Percentiles rank a stretch among this genome's conserved stretches.
Evolutionary conservation across 1,140 invertebrate genomes (phyloP).

Genomic region (Scaptomyza pallida): DNA sequence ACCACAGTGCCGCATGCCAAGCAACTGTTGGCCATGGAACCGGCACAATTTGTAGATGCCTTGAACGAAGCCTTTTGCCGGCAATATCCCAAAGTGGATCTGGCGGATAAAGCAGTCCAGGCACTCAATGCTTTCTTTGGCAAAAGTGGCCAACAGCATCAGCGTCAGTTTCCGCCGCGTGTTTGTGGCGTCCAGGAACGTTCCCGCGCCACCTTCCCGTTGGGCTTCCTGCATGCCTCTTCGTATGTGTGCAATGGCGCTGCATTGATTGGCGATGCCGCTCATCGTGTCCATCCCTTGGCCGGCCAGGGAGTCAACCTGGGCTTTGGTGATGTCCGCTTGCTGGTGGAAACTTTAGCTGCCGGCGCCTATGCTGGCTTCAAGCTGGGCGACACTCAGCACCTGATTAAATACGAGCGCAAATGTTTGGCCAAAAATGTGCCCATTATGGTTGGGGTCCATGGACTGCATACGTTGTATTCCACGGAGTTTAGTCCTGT

Average conservation of each 20-base stretch:
- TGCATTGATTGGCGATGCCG: constrained; percentile 96
- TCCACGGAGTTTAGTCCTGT: constrained; percentile 90
- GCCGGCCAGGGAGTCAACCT: constrained; percentile 99
- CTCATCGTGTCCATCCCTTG: constrained; percentile 97
- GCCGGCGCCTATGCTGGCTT: constrained; percentile 90
- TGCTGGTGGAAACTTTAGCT: constrained; percentile 89
- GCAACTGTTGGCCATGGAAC: constrained; percentile 87
- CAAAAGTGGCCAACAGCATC: constrained; percentile 45
- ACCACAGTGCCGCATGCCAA: constrained; percentile 91
- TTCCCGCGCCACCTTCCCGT: constrained; percentile 94
- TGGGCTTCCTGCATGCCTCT: constrained; percentile 95
- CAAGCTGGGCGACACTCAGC: constrained; percentile 88
- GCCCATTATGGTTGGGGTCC: constrained; percentile 93
- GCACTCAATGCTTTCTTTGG: constrained; percentile 72
- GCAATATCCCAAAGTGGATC: constrained; percentile 86
- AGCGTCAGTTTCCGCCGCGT: constrained; percentile 91
- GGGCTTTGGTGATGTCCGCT: constrained; percentile 95
- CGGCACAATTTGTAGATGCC: constrained; percentile 94
- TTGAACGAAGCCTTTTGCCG: constrained; percentile 94
- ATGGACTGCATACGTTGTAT: constrained; percentile 95
- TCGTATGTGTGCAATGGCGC: constrained; percentile 91
- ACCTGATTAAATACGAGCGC: constrained; percentile 93
- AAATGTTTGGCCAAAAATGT: constrained; percentile 93
- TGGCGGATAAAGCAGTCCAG: constrained; percentile 85
- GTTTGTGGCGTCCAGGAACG: constrained; percentile 87